Percentiles rank a stretch among this genome's conserved stretches.
Evolutionary conservation across 1,140 invertebrate genomes (phyloP).

Genomic region (Apolygus lucorum): DNA sequence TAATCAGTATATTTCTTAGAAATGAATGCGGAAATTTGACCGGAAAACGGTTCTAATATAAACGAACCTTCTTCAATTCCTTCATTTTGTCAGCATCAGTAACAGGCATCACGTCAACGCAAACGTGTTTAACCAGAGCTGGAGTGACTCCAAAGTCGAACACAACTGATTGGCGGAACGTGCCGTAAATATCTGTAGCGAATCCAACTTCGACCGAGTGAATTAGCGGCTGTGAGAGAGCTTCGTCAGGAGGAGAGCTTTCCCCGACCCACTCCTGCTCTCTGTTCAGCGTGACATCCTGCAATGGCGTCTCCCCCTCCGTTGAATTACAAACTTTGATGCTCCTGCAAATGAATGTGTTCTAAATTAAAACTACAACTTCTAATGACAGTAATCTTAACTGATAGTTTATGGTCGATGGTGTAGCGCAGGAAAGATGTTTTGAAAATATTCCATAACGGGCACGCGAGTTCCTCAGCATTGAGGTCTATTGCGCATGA

Average conservation of each 20-base stretch:
- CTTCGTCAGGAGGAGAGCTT: constrained; percentile 37
- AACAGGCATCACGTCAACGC: constrained; percentile 64
- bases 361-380: no score
- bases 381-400: no score
- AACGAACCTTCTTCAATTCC: constrained; percentile 50
- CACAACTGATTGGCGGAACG: constrained; percentile 68
- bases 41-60: no score
- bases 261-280: constrained; percentile 50
- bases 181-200: constrained; percentile 64
- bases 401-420: no score
- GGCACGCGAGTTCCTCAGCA: no score
- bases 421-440: no score
- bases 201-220: constrained; percentile 61
- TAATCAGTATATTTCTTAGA: background rate
- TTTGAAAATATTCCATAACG: no score
- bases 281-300: constrained; percentile 34
- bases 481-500: no score
- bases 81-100: constrained; percentile 59
- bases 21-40: background rate
- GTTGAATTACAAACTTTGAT: background rate
- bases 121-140: constrained; percentile 59
- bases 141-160: constrained; percentile 69
- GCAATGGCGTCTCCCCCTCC: constrained; percentile 8
- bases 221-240: constrained; percentile 34
- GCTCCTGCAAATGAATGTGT: no score